Base-by-base conservation (phyloP, 1,140 invertebrate species). In the Sipha flava region DNA sequence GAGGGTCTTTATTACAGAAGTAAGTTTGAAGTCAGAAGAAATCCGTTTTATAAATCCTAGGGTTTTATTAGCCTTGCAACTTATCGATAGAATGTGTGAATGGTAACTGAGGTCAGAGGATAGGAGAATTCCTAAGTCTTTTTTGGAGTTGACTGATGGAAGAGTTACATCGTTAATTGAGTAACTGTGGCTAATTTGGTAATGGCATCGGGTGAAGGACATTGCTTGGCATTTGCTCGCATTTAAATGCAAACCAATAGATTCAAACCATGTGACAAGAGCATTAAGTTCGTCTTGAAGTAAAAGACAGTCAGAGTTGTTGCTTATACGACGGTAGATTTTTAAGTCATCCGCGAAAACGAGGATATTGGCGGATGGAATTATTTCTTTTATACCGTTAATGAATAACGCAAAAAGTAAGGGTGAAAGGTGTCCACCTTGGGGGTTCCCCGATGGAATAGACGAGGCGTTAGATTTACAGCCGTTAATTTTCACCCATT, bases 401-500 rank as follows among this genome's bases (percentile, higher is more conserved):
- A 85, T 82, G 57, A 83, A 84, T 21, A 85, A n/a, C 9, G 81
- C 49, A 81, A 84, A 84, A 7, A 85, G 34, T 2, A 84, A 29
- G 12, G 84, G 84, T 18, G 82, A 83, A 1, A 85, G 23, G n/a
- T 84, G 82, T 5, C 82, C 84, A 0, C 83, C 84, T 70, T 85
- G 84, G 1, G 84, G 82, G n/a, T 83, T 82, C 0, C 83, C 82
- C 10, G 82, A 83, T 0, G 81, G 81, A 1, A 83, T 57, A 12
- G 29, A 6, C 26, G 82, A 79, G 23, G 45, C 12, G 7, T 45
- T 29, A 18, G 83, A 84, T 18, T 81, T 59, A 75, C 45, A 79
- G 6, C 81, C 81, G 45, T 82, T 82, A 12, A 84, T 73, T 16
- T 80, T 80, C 14, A 84, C 81, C 23, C 62, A 81, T 79, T 83